Conservation (phyloP, 2,113 vertebrate species). For the Gracilinanus agilis region DNA sequence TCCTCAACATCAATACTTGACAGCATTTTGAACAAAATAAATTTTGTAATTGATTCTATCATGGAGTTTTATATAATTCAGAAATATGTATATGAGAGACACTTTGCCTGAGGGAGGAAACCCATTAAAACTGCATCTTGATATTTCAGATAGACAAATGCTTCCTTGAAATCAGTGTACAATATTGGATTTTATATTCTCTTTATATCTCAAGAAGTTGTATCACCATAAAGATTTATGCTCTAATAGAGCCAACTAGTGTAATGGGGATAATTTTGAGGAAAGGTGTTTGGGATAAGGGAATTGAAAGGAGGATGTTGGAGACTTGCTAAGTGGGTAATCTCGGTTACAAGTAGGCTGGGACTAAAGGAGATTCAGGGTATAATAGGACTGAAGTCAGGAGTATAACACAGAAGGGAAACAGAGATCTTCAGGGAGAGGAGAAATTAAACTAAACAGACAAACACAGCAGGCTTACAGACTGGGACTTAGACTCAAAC, state of each 20-base stretch:
- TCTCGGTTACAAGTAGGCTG: no score
- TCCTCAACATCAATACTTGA: background rate
- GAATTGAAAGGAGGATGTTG: no score
- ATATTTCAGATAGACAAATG: background rate
- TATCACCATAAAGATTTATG: background rate
- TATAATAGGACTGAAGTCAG: no score
- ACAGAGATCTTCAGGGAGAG: no score
- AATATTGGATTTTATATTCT: background rate
- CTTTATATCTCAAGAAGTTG: background rate
- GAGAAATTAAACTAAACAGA: no score
- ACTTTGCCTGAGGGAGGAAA: background rate
- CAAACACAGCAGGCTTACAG: no score
- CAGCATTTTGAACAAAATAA: background rate
- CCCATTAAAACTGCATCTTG: background rate
- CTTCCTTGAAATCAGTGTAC: background rate
- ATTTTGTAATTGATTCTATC: background rate
- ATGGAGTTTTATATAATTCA: background rate
- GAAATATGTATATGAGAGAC: background rate
- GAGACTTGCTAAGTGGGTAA: no score
- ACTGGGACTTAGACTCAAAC: no score
- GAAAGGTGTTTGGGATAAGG: no score
- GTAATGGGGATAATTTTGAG: no score
- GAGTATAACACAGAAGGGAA: no score
- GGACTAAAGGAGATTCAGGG: no score
- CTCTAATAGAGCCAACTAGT: background rate